These are phyloP conservation scores for Stichopus chloronotus DNA, from an alignment of 35 echinoderm and acorn worm genomes.

Conservation along the genomic window DNA sequence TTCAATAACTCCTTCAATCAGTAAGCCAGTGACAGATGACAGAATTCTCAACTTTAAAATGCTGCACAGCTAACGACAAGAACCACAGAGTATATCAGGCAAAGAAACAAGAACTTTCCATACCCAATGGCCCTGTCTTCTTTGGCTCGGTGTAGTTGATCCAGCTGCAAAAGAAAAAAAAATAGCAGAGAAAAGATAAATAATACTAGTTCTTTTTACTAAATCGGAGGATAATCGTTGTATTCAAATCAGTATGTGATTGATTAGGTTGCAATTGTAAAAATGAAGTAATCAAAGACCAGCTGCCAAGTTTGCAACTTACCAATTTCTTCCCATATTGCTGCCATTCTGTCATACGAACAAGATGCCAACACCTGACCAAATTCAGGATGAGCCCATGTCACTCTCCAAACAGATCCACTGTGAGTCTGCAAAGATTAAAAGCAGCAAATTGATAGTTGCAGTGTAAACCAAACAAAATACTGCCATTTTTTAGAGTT, in stretches of 20 bases:
- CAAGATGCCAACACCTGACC: constrained; percentile 96
- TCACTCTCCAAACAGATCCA: constrained; percentile 98
- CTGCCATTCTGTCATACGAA: constrained; percentile 97
- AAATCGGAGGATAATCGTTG: no score
- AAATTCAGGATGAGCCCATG: constrained; percentile 99
- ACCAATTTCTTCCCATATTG: constrained; percentile 96
- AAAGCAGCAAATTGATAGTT: background rate
- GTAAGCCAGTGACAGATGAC: no score
- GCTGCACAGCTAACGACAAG: no score
- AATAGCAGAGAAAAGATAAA: no score
- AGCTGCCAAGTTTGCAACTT: constrained; percentile 4
- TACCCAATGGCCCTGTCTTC: constrained; percentile 91
- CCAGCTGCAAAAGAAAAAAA: constrained; percentile 69
- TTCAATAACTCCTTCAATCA: no score
- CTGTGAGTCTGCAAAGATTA: constrained; percentile 77
- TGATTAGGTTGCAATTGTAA: no score
- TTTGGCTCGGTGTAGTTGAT: constrained; percentile 83
- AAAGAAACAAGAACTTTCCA: constrained; percentile 10
- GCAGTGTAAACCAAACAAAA: background rate
- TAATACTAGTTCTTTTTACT: no score
- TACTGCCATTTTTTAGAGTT: background rate
- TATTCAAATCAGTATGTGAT: no score
- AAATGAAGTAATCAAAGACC: no score
- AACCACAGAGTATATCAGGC: background rate
- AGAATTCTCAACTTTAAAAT: no score